Conservation (phyloP, 2,113 vertebrate genomes). For the Euleptes europaea region DNA sequence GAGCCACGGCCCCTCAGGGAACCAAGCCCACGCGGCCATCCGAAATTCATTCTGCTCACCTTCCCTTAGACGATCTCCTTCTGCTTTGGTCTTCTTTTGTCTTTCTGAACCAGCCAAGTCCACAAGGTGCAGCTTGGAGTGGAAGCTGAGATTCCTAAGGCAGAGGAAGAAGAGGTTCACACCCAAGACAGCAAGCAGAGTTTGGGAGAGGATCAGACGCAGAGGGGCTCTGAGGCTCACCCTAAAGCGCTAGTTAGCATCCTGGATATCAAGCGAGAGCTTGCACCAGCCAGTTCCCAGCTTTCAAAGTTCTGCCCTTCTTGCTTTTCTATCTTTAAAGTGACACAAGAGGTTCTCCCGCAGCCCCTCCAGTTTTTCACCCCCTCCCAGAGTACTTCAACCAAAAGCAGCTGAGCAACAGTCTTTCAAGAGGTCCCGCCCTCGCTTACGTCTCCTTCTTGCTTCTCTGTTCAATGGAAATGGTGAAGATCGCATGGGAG, state of each 20-base stretch:
- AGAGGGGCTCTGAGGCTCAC: not conserved
- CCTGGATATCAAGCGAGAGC: not conserved
- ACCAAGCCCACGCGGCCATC: rapidly evolving
- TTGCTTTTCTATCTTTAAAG: not conserved
- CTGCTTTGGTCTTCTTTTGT: conserved; percentile 97
- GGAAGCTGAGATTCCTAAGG: conserved; percentile 71
- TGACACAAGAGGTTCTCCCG: not conserved
- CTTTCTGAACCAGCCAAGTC: conserved; percentile 97
- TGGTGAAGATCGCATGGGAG: conserved; percentile 96
- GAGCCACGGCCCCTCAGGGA: too few species aligned
- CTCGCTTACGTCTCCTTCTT: conserved; percentile 86
- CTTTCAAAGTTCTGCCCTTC: not conserved
- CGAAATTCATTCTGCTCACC: conserved; percentile 70
- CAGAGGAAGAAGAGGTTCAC: not conserved
- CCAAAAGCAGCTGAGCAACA: not conserved
- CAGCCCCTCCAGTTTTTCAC: not conserved
- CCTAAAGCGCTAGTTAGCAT: rapidly evolving
- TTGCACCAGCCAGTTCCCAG: not conserved
- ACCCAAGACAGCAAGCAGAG: not conserved
- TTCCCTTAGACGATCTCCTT: conserved; percentile 94
- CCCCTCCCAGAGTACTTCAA: too few species aligned
- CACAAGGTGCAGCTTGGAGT: conserved; percentile 92
- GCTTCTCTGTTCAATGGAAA: conserved; percentile 88
- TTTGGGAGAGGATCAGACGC: not conserved
- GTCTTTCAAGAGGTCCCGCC: not conserved